Evolutionary conservation across 2,888 invertebrate genomes (phyloP), one percentile per base, ranked within the genome.

Genomic region (Scaptomyza parva): DNA sequence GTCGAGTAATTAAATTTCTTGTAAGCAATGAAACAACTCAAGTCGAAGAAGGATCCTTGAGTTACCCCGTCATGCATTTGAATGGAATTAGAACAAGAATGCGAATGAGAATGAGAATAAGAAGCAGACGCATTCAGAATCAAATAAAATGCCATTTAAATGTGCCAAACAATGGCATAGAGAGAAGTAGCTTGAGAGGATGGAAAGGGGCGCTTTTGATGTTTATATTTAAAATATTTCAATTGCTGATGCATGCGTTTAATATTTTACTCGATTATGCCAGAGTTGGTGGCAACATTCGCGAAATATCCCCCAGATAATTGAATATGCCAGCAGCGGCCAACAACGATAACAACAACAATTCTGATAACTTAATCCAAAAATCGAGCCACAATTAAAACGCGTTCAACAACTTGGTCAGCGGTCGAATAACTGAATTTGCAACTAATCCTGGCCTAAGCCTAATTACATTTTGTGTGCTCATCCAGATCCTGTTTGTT

Each of bases 401-500:
- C 37, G 12, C 61, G 77, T 44, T 79, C 78, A 86, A 83, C 80
- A 70, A 84, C 71, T 77, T 67, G 59, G n/a, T 40, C 41, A 35
- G 45, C 37, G 39, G 54, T 40, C 50, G 48, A 53, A 55, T 62
- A 76, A 73, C 58, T 65, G 59, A 76, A 71, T 65, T 63, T 51
- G 41, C 61, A 78, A 58, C 70, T 77, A 84, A 87, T 85, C 76
- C 73, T n/a, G 55, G 65, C 47, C 66, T 78, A 70, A 81, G 73
- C 82, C 76, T 82, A 82, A 83, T 87, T 85, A 87, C 74, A 70
- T 79, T 77, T 68, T 69, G 74, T 68, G 63, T 60, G 54, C 69
- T 62, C 59, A 63, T 51, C 47, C 58, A 58, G 61, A 67, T 39
- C 60, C 55, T 41, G 71, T 76, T 58, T 17, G 35, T 18, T 57